Percentiles rank a stretch among this genome's conserved stretches.
These are phyloP conservation scores for Mormyrus iriodes DNA, from an alignment of 2,113 vertebrate genomes.

Conservation along the genomic window DNA sequence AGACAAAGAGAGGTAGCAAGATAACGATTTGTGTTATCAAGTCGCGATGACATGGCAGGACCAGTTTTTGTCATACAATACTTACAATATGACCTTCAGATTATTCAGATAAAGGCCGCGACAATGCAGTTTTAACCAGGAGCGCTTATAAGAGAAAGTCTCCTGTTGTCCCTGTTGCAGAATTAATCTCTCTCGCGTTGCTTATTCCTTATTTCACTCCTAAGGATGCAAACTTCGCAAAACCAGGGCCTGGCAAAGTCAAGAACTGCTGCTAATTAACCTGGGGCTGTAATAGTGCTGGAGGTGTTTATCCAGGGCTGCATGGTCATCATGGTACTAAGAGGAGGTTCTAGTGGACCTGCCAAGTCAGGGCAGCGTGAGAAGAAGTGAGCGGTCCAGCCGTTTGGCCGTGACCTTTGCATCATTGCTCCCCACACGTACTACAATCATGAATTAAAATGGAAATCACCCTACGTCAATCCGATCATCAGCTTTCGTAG, in stretches of 20 bases:
- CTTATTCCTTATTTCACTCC: neutral
- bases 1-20: neutral
- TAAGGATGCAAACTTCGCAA: neutral
- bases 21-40: neutral
- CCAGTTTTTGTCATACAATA: neutral
- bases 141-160: neutral
- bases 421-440: slow-evolving; percentile 18
- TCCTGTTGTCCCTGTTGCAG: neutral
- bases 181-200: neutral
- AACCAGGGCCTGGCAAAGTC: neutral
- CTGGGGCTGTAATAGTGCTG: neutral
- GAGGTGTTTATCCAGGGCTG: neutral
- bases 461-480: slow-evolving; percentile 37
- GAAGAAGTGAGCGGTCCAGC: neutral
- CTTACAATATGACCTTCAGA: neutral
- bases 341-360: neutral
- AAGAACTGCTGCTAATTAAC: neutral
- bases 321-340: neutral
- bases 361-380: neutral
- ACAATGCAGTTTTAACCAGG: neutral
- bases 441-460: slow-evolving; percentile 5
- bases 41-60: neutral
- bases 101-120: neutral
- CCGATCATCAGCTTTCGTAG: slow-evolving; percentile 31
- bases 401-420: neutral